Conservation (phyloP, 2,888 invertebrate species). For the Lathronympha strigana region DNA sequence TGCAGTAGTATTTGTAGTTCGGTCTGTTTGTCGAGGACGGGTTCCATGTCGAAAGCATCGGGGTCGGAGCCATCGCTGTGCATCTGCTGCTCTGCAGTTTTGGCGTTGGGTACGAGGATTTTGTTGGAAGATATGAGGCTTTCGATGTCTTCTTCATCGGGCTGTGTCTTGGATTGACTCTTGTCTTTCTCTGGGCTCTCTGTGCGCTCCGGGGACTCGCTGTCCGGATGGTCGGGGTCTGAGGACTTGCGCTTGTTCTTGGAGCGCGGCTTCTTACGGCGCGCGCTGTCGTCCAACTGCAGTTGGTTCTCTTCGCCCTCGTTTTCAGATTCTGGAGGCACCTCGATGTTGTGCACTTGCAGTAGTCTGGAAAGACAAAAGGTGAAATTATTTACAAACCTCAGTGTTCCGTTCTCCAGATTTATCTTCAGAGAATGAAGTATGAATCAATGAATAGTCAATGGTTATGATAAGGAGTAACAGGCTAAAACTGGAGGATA, state of each 20-base stretch:
- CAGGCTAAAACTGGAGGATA: too few relatives aligned
- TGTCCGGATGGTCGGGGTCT: conserved; percentile 68
- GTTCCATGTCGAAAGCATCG: conserved; percentile 65
- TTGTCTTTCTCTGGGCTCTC: conserved; percentile 72
- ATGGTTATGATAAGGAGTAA: too few relatives aligned
- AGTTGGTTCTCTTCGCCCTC: conserved; percentile 68
- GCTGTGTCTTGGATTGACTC: conserved; percentile 46
- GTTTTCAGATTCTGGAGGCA: conserved; percentile 83
- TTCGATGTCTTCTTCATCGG: conserved; percentile 77
- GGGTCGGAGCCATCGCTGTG: conserved; percentile 68
- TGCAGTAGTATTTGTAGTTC: conserved; percentile 77
- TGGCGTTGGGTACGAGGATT: conserved; percentile 74
- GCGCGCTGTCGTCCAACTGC: conserved; percentile 60
- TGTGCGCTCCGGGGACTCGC: conserved; percentile 67
- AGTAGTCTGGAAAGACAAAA: conserved; percentile 84
- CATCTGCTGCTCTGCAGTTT: conserved; percentile 53
- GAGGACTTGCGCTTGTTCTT: conserved; percentile 76
- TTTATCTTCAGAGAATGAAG: too few relatives aligned
- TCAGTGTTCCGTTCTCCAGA: too few relatives aligned
- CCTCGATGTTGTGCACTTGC: conserved; percentile 89
- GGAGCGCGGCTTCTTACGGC: conserved; percentile 72
- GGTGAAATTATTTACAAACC: not conserved
- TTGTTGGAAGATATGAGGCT: conserved; percentile 80
- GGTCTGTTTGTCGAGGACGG: conserved; percentile 75
- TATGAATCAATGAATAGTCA: too few relatives aligned